Percentiles rank a stretch among this genome's conserved stretches.
Conservation (phyloP, 2,888 invertebrate species). For the Agriopis aurantiaria region DNA sequence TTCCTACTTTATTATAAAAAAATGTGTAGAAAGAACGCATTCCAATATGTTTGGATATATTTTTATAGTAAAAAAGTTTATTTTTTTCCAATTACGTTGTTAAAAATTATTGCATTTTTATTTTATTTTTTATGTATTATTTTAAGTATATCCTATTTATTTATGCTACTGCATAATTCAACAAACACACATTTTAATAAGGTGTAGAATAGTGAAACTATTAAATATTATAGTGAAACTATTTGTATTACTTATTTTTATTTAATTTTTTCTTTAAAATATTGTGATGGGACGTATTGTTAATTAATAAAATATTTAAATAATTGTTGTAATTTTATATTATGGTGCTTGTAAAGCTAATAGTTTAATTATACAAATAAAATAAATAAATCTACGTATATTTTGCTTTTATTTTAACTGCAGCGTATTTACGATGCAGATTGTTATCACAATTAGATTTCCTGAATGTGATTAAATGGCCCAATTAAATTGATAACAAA, state of each 20-base stretch:
- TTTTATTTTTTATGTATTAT: not conserved
- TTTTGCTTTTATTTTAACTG: not conserved
- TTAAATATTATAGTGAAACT: not conserved
- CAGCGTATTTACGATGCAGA: too few species aligned
- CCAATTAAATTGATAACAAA: too few species aligned
- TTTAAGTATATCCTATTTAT: not conserved
- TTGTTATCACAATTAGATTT: too few species aligned
- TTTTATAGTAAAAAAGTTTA: not conserved
- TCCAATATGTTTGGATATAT: constrained; percentile 18
- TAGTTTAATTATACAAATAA: constrained; percentile 66
- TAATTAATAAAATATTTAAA: constrained; percentile 68
- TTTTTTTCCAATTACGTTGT: too few species aligned
- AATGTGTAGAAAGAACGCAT: constrained; percentile 32
- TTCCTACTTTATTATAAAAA: constrained; percentile 42
- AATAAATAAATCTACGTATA: constrained; percentile 38
- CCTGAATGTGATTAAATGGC: constrained; percentile 33
- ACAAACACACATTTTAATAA: not conserved
- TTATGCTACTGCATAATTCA: not conserved
- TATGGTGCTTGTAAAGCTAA: constrained; percentile 78
- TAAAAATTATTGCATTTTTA: not conserved
- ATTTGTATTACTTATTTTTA: constrained; percentile 13
- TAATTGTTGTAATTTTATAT: constrained; percentile 68
- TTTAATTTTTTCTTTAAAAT: constrained; percentile 27
- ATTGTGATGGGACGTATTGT: constrained; percentile 58
- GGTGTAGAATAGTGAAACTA: not conserved